A percentile compares a stretch with the other conserved stretches of the same genome.
Conservation (phyloP, 2,113 vertebrate species). For the Aptenodytes patagonicus region DNA sequence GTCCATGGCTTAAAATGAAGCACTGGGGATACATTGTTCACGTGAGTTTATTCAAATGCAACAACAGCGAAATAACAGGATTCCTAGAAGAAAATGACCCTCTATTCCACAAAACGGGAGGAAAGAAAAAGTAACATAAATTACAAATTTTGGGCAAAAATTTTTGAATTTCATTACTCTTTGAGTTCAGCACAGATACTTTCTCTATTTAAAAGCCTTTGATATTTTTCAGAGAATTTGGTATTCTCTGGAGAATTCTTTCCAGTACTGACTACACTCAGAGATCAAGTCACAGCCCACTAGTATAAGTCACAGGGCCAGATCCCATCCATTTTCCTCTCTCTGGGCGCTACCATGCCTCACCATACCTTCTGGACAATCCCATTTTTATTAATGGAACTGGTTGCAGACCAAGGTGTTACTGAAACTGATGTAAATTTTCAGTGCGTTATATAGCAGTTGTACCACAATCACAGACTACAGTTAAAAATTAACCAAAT, state of each 20-base stretch:
- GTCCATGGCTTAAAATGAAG: constrained; percentile 23
- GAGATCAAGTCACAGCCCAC: constrained; percentile 32
- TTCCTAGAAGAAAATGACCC: constrained; percentile 5
- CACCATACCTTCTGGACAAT: not conserved
- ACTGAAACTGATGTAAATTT: not conserved
- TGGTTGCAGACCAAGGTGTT: not conserved
- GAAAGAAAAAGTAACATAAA: constrained; percentile 42
- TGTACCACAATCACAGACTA: constrained; percentile 22
- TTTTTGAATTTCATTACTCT: not conserved
- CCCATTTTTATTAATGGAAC: not conserved
- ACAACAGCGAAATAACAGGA: constrained; percentile 55
- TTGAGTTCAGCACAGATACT: not conserved
- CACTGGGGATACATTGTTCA: constrained; percentile 15
- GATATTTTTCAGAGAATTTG: not conserved
- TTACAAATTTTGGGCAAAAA: constrained; percentile 15
- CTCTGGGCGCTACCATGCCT: not conserved
- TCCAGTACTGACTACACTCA: not conserved
- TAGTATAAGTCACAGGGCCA: not conserved
- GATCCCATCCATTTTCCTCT: not conserved
- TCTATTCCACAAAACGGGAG: not conserved
- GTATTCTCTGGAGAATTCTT: not conserved
- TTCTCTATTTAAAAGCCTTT: not conserved
- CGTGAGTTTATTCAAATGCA: constrained; percentile 68
- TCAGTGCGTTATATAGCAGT: constrained; percentile 29
- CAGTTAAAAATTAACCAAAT: constrained; percentile 37